Conservation (phyloP, 2,888 invertebrate genomes). For the Phasia obesa region DNA sequence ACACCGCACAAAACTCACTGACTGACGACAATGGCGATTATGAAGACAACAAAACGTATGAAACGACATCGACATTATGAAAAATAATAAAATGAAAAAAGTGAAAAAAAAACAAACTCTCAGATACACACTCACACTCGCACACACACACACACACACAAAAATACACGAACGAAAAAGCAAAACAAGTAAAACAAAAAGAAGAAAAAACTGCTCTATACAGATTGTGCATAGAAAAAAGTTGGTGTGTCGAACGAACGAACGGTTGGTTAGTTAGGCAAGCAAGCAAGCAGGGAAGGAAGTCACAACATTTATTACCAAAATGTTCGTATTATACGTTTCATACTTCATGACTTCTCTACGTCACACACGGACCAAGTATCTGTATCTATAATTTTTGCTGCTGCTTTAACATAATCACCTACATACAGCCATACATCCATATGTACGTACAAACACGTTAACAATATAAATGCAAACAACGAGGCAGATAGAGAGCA, state of each 20-base stretch:
- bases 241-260: not conserved
- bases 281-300: constrained; percentile 28
- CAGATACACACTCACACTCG: constrained; percentile 22
- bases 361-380: constrained; percentile 18
- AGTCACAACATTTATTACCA: constrained; percentile 60
- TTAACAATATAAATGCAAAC: constrained; percentile 8
- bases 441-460: not conserved
- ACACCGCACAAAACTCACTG: constrained; percentile 79
- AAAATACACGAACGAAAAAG: constrained; percentile 22
- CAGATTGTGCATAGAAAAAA: constrained; percentile 19
- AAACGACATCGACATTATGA: constrained; percentile 67
- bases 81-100: constrained; percentile 66
- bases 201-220: constrained; percentile 13
- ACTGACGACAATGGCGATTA: constrained; percentile 73
- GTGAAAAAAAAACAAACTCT: constrained; percentile 20
- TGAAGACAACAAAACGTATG: constrained; percentile 70
- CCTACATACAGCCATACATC: not conserved
- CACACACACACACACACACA: not conserved
- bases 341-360: constrained; percentile 52
- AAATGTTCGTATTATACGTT: constrained; percentile 63
- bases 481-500: constrained; percentile 34
- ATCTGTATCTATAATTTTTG: constrained; percentile 24
- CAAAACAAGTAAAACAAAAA: constrained; percentile 35
- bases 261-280: constrained; percentile 1
- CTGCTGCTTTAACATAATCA: constrained; percentile 31